Evolutionary conservation across 2,888 invertebrate species (phyloP).

Genomic region (Meliscaeva auricollis): DNA sequence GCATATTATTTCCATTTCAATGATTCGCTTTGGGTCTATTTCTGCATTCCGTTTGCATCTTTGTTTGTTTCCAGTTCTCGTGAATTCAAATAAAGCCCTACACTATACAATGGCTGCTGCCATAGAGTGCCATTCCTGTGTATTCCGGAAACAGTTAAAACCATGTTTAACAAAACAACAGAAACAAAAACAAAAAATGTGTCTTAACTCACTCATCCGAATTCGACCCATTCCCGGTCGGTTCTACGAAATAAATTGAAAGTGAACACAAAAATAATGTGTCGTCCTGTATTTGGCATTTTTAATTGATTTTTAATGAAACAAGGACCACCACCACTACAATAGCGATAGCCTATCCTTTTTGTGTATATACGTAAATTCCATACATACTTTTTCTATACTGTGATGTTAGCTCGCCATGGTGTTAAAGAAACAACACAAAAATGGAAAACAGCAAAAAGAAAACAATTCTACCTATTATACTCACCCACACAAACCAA

Average conservation of each 20-base stretch:
- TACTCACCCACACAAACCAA: neutral
- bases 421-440: neutral
- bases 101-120: no score
- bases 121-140: neutral
- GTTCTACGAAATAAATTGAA: neutral
- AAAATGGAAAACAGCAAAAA: slow-evolving; percentile 24
- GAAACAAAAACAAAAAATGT: neutral
- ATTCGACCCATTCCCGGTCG: neutral
- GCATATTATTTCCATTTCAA: no score
- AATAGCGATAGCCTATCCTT: no score
- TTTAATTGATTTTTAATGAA: slow-evolving; percentile 74
- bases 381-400: slow-evolving; percentile 16
- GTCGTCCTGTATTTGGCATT: slow-evolving; percentile 56
- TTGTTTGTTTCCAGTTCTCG: no score
- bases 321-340: slow-evolving; percentile 46
- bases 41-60: no score
- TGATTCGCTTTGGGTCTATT: no score
- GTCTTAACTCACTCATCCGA: neutral
- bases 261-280: slow-evolving; percentile 22
- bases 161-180: neutral
- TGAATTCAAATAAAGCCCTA: no score
- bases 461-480: neutral
- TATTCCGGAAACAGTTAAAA: slow-evolving; percentile 2
- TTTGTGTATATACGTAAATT: slow-evolving; percentile 12
- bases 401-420: slow-evolving; percentile 29